Base-by-base conservation (phyloP, 64 coral and sea anemone genomes). In the Actinia tenebrosa region DNA sequence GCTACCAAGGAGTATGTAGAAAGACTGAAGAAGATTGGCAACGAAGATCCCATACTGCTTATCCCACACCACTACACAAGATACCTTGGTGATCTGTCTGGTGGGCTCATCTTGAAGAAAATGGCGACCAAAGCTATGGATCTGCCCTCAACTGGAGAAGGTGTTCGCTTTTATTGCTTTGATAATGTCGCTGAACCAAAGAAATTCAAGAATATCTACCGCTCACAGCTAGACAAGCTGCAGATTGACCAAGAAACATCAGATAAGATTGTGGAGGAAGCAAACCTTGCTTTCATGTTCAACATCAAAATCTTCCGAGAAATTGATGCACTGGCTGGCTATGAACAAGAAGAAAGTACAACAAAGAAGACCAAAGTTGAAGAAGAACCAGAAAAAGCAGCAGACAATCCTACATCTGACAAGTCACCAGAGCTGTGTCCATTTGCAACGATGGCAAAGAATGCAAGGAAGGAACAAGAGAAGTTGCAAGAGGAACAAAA, bases 51-150 rank as follows among this genome's bases (percentile, higher is more conserved):
- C n/a, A 53, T 86, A 18, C 84, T 98, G 14, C 85, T 98, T 79
- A 92, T 98, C 56, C 92, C 90, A 82, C 96, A 98, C 87, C 92
- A 94, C 77, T 98, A 98, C 68, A 94, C 92, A 68, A 89, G 96
- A 60, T 98, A 94, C 85, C 87, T 98, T 20, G 96, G 96, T 1
- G 96, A 98, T 78, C 80, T 98, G 44, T 89, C 96, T 82, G 96
- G 96, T 44, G 96, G 96, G 10, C 92, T 89, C 14, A 89, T 98
- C n/a, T 78, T 98, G 37, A 91, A 94, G 80, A 98, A 90, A 83
- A 94, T 98, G 90, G 92, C 93, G 5, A 60, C 71, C 4, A 98
- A 98, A 88, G 92, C 87, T 37, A 92, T 94, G 92, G 79, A 98
- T 50, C 86, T 98, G 6, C 90, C 92, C 56, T 90, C 86, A 4